phyloP scores from a whole-genome alignment of 2,888 invertebrate species.

The Plusia festucae region DNA sequence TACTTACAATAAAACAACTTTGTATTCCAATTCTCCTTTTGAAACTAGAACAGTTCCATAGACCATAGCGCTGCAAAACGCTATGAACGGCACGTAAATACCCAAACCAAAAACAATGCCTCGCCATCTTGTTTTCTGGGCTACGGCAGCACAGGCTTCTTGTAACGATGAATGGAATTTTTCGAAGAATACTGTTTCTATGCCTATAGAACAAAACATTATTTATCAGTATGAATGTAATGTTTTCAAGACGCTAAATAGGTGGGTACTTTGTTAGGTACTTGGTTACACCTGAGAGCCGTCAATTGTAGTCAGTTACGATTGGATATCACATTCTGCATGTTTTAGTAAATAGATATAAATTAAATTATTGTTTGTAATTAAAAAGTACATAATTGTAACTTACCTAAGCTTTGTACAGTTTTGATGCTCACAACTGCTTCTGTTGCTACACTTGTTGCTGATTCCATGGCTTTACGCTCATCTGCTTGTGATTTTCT shows the following conservation, averaged over 20 bases:
- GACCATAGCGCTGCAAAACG: conserved; percentile 91
- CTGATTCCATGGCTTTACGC: conserved; percentile 90
- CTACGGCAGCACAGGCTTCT: conserved; percentile 86
- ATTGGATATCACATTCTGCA: too few species aligned
- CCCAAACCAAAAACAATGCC: conserved; percentile 93
- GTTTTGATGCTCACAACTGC: conserved; percentile 91
- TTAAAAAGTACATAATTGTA: too few species aligned
- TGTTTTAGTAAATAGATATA: too few species aligned
- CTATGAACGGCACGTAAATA: conserved; percentile 91
- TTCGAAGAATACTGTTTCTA: conserved; percentile 88
- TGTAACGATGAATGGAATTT: conserved; percentile 87
- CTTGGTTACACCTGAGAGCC: too few species aligned
- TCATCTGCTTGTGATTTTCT: conserved; percentile 89
- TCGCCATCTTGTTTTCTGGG: conserved; percentile 90
- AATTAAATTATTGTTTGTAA: too few species aligned
- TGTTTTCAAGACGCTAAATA: too few species aligned
- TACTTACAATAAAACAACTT: conserved; percentile 91
- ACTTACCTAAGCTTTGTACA: conserved; percentile 90
- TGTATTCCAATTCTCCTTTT: conserved; percentile 90
- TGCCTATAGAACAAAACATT: conserved; percentile 64
- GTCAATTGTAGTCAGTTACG: too few species aligned
- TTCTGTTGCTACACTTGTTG: conserved; percentile 91
- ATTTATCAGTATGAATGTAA: too few species aligned
- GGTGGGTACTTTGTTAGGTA: too few species aligned
- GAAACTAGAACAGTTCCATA: conserved; percentile 92